Evolutionary conservation across 2,113 vertebrate genomes (phyloP), one percentile per base, ranked within the genome.

Genomic region (Alosa alosa): DNA sequence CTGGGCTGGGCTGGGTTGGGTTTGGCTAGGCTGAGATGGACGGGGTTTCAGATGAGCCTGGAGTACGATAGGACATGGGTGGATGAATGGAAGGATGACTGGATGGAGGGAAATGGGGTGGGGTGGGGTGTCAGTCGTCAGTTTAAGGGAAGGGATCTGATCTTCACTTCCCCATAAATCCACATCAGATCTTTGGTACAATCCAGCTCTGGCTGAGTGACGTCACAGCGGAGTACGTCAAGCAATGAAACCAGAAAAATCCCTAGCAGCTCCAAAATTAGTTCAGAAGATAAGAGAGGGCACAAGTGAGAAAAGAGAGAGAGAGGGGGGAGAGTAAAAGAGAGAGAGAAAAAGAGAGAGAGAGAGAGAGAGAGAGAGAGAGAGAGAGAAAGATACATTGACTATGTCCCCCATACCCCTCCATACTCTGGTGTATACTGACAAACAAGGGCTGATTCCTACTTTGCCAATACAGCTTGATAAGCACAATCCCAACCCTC

Each of bases 131-230:
- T 60, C 60, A 39, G 47, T 50, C 49, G 78, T 72, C 6, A 10
- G 10, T 82, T 88, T 85, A 84, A 64, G 81, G 47, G 89, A 89
- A 88, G 84, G 88, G 81, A 87, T 86, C 82, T 81, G 84, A 81
- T 1, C 55, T 83, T 89, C 72, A 81, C 90, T 81, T 88, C 86
- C 91, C 92, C 93, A 94, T 90, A 89, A 89, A 90, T 90, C 89
- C 86, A 86, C 87, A 90, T 89, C 92, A 86, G 88, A 92, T 94
- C 94, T 95, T 95, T 95, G 94, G 95, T 95, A 92, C 91, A 92
- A 86, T 92, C 91, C 92, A 91, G 91, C 87, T 90, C 87, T 81
- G 25, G 64, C 64, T 72, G 64, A 36, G 64, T 55, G 90, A 85
- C 86, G 89, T 86, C 85, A 89, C 84, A 91, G 89, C 86, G 81